Evolutionary conservation across 1,140 invertebrate species (phyloP).

Genomic region (Aradophagus sp.): DNA sequence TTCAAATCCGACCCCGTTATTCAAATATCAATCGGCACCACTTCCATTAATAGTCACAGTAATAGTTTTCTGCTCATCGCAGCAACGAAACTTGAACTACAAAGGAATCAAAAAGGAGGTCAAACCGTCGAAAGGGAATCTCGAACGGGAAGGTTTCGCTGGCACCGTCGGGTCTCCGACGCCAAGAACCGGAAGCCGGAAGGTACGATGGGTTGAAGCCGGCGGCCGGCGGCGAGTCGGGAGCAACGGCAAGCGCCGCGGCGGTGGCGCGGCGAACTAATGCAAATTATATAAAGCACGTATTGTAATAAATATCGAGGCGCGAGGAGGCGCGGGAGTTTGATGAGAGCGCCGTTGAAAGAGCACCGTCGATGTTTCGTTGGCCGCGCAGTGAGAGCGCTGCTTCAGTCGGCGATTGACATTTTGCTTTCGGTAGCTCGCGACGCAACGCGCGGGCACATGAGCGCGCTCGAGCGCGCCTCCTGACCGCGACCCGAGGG

Average conservation of each 20-base stretch:
- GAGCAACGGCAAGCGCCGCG: conserved; percentile 27
- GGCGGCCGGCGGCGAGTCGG: conserved; percentile 2
- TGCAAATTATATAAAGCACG: conserved; percentile 43
- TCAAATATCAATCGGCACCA: no score
- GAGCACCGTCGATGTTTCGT: conserved; percentile 31
- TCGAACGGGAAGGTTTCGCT: conserved; percentile 17
- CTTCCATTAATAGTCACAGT: no score
- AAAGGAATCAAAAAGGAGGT: no score
- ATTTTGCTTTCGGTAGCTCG: no score
- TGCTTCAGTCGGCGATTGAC: conserved; percentile 16
- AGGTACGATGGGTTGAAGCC: conserved; percentile 30
- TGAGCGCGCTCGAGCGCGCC: no score
- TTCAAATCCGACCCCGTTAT: no score
- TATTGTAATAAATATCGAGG: conserved; percentile 44
- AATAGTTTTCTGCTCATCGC: no score
- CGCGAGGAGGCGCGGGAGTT: conserved; percentile 24
- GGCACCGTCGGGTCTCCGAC: conserved; percentile 16
- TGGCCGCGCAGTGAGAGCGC: conserved; percentile 17
- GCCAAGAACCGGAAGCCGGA: conserved; percentile 24
- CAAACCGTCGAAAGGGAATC: no score
- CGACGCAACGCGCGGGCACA: no score
- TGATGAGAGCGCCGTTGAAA: conserved; percentile 32
- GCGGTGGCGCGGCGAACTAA: conserved; percentile 20
- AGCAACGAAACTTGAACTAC: no score
- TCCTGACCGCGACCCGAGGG: no score